Conservation (phyloP, 1,140 invertebrate species). For the Grapholita molesta region DNA sequence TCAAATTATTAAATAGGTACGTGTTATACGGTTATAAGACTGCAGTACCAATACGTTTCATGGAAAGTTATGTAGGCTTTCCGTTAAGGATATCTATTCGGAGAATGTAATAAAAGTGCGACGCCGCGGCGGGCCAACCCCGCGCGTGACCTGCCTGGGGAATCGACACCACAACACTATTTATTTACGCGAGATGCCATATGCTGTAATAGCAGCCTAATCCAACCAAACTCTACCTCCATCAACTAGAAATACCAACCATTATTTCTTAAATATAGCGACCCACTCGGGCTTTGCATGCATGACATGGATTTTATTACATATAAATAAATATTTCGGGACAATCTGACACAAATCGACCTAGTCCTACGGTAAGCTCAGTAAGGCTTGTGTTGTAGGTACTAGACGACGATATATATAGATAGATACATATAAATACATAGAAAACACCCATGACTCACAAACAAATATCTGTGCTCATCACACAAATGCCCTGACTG, state of each 20-base stretch:
- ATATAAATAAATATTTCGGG: too few relatives aligned
- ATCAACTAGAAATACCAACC: conserved; percentile 11
- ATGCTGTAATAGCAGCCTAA: conserved; percentile 35
- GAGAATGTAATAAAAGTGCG: conserved; percentile 63
- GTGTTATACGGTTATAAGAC: background rate
- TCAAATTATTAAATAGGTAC: too few relatives aligned
- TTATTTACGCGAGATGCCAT: conserved; percentile 43
- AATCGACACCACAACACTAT: conserved; percentile 38
- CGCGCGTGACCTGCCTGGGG: conserved; percentile 48
- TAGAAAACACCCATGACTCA: too few relatives aligned
- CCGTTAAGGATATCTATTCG: conserved; percentile 49
- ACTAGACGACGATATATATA: too few relatives aligned
- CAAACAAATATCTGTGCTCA: too few relatives aligned
- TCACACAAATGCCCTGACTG: too few relatives aligned
- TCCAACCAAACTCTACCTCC: conserved; percentile 26
- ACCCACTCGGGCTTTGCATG: background rate
- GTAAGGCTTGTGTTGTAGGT: too few relatives aligned
- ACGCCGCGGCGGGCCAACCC: conserved; percentile 28
- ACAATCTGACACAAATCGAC: too few relatives aligned
- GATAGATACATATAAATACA: too few relatives aligned
- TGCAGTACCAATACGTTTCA: background rate
- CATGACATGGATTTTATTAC: too few relatives aligned
- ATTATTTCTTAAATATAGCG: background rate
- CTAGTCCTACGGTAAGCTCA: too few relatives aligned
- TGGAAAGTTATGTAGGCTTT: conserved; percentile 26